Evolutionary conservation across 2,797 vertebrate genomes (phyloP).

Genomic region (Okamejei kenojei): DNA sequence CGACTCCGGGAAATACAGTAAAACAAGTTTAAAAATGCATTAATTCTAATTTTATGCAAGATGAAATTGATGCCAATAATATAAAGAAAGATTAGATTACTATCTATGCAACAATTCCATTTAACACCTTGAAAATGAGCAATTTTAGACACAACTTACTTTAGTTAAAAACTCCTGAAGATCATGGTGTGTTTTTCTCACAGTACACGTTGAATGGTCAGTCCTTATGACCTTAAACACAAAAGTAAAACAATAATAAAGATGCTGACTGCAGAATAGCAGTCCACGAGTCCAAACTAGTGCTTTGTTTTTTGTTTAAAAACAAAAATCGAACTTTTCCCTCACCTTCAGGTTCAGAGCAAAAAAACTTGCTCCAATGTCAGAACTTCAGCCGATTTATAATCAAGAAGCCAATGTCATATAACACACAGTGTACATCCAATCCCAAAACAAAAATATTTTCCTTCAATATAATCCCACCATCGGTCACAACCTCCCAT

Average conservation of each 20-base stretch:
- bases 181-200: constrained; percentile 70
- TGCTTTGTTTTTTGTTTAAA: no score
- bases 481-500: no score
- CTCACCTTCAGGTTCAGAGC: no score
- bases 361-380: no score
- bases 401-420: no score
- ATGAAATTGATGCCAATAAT: background rate
- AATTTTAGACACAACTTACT: constrained; percentile 51
- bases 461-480: no score
- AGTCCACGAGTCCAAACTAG: background rate
- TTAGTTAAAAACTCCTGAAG: constrained; percentile 68
- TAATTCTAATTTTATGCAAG: background rate
- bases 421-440: no score
- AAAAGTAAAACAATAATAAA: constrained; percentile 42
- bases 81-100: background rate
- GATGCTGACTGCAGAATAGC: background rate
- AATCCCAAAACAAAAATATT: no score
- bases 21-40: background rate
- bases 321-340: background rate
- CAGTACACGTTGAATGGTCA: constrained; percentile 61
- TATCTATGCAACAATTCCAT: background rate
- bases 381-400: no score
- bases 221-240: constrained; percentile 64
- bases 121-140: background rate
- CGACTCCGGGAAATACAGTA: no score